Conservation (phyloP, 2,888 invertebrate genomes). For the Aleiodes alternator region DNA sequence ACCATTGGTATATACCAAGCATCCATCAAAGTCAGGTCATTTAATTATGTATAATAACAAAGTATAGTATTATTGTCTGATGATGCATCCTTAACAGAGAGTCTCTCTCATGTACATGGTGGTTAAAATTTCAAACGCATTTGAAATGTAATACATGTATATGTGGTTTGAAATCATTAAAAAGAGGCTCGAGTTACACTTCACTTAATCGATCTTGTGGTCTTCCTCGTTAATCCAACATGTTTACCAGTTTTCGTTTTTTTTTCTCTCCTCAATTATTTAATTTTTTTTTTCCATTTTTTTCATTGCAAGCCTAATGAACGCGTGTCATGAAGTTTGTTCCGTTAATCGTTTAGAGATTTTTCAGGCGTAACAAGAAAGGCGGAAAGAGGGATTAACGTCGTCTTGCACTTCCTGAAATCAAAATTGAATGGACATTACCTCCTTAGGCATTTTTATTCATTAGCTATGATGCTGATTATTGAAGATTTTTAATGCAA, state of each 20-base stretch:
- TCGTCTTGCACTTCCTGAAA: slow-evolving; percentile 1
- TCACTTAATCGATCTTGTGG: slow-evolving; percentile 51
- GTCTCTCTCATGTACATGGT: slow-evolving; percentile 1
- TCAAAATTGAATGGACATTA: background rate
- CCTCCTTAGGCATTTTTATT: background rate
- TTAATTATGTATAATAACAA: slow-evolving; percentile 56
- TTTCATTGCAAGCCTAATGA: slow-evolving; percentile 10
- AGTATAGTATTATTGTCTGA: slow-evolving; percentile 47
- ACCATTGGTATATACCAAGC: slow-evolving; percentile 50
- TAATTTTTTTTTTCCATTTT: background rate
- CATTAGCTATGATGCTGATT: background rate
- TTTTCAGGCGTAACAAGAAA: slow-evolving; percentile 33
- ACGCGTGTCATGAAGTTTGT: slow-evolving; percentile 32
- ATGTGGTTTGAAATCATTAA: slow-evolving; percentile 39
- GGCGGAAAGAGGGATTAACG: slow-evolving; percentile 1
- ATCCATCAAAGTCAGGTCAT: slow-evolving; percentile 68
- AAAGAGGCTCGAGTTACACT: slow-evolving; percentile 52
- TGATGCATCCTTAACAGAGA: slow-evolving; percentile 23
- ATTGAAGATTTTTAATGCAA: background rate
- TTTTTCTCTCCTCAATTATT: background rate
- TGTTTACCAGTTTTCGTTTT: slow-evolving; percentile 26
- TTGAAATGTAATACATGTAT: slow-evolving; percentile 44
- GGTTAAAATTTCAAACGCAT: slow-evolving; percentile 36
- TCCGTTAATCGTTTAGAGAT: slow-evolving; percentile 29
- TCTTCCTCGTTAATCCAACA: slow-evolving; percentile 33